Conservation (phyloP, 2,797 vertebrate species). For the Heliangelus exortis region DNA sequence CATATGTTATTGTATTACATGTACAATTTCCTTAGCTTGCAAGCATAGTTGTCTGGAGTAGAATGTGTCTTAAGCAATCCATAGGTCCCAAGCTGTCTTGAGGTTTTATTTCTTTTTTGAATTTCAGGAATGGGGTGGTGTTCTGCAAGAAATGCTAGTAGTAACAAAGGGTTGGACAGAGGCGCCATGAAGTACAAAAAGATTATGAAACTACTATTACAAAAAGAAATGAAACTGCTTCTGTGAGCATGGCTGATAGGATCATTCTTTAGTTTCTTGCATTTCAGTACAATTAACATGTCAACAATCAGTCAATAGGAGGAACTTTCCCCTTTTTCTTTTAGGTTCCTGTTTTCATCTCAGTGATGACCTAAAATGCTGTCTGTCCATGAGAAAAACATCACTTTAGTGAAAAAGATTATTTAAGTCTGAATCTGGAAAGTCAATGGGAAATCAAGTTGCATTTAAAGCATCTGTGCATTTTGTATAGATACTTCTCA, state of each 20-base stretch:
- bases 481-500: neutral
- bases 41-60: neutral
- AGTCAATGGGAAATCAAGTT: neutral
- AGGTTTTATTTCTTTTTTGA: neutral
- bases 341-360: neutral
- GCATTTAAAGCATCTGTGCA: neutral
- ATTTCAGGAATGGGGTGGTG: neutral
- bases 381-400: neutral
- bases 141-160: accelerated
- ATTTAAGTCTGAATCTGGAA: neutral
- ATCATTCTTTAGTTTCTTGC: neutral
- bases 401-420: neutral
- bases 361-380: neutral
- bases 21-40: neutral
- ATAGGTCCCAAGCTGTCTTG: neutral
- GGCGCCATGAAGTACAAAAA: accelerated
- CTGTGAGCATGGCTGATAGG: neutral
- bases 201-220: too few species aligned
- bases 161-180: neutral
- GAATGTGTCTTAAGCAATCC: neutral
- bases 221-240: neutral
- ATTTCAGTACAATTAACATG: neutral
- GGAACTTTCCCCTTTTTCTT: neutral
- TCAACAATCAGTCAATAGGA: neutral
- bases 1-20: neutral